phyloP scores from a whole-genome alignment of 2,888 invertebrate species.

The Eristalis tenax region DNA sequence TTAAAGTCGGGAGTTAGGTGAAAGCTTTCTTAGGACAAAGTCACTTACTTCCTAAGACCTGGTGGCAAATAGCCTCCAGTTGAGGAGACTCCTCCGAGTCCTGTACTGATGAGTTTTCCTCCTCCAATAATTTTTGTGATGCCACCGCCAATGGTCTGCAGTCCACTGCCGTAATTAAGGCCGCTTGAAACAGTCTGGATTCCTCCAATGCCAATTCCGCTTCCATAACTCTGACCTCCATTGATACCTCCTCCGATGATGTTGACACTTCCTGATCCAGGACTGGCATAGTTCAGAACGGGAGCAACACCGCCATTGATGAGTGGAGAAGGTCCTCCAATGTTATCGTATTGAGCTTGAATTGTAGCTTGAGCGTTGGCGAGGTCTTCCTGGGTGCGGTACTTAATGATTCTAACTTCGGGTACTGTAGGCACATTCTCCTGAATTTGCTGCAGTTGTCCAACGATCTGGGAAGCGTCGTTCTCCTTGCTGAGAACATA shows the following conservation, averaged over 20 bases:
- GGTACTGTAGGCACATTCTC: constrained; percentile 72
- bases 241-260: neutral
- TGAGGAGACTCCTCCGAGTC: neutral
- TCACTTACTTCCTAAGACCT: neutral
- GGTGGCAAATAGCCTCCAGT: neutral
- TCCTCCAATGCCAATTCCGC: neutral
- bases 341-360: constrained; percentile 72
- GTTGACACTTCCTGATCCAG: neutral
- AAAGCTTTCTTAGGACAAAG: neutral
- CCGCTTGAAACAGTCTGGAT: constrained; percentile 6
- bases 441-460: constrained; percentile 73
- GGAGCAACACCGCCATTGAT: constrained; percentile 73
- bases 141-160: neutral
- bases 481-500: constrained; percentile 79
- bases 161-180: neutral
- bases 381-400: constrained; percentile 73
- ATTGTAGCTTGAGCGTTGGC: constrained; percentile 68
- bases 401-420: constrained; percentile 74
- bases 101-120: neutral
- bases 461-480: constrained; percentile 76
- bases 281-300: constrained; percentile 75
- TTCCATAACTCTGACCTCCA: neutral
- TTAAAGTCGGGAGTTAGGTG: neutral
- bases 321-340: constrained; percentile 67
- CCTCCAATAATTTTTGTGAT: neutral